Base-by-base conservation (phyloP, 2,888 invertebrate genomes). In the Loripinus fragilis region DNA sequence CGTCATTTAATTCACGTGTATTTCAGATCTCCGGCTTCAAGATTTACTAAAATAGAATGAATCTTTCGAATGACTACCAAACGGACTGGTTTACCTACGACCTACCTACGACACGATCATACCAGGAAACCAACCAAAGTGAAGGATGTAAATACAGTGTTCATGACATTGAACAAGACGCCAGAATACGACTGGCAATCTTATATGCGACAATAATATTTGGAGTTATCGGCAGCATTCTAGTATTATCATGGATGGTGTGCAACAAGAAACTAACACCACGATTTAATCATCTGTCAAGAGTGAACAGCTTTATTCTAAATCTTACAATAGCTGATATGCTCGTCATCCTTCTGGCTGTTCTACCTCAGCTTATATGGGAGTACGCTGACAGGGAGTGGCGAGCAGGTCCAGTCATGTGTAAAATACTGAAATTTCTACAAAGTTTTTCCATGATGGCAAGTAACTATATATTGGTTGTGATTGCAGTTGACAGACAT, bases 401-500 rank as follows among this genome's bases (percentile, higher is more conserved):
- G 93, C 70, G 86, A 25, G 91, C 92, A 0, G 93, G 93, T 0
- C 91, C 92, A 66, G 86, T 88, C 42, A 85, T 91, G 87, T 94
- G 94, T 78, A 89, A 90, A 74, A 74, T 92, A 33, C 81, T 93
- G 67, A 93, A 93, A 86, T 92, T 92, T 82, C 74, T 90, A 7
- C 93, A 93, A 85, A 92, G 92, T 66, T 92, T 92, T 66, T 87
- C 91, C 23, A 89, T 93, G 80, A 91, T 92, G 80, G 87, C 92
- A 50, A 93, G 93, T 78, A 92, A 91, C 50, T 92, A 92, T 83
- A 92, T 93, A 90, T 84, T 94, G 48, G 91, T 93, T 3, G 91
- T 93, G n/a, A 91, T 94, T 33, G 93, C 93, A 28, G 80, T 93
- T 28, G 94, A 94, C 83, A 85, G 94, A 17, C 93, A 93, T 77